Evolutionary conservation across 2,888 invertebrate species (phyloP), one percentile per base, ranked within the genome.

Genomic region (Pyrrhosoma nymphula): DNA sequence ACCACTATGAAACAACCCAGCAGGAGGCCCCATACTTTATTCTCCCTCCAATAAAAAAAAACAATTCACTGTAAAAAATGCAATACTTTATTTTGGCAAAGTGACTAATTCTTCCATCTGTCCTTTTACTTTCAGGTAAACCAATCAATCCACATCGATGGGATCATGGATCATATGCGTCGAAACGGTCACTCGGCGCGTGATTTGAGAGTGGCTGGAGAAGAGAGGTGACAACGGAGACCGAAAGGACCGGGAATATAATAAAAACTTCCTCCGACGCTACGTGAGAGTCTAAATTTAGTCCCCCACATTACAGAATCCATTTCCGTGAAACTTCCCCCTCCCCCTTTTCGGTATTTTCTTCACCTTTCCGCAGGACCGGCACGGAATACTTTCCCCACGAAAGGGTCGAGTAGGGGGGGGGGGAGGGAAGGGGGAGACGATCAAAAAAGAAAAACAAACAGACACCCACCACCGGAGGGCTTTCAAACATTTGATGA

Each of bases 281-380:
- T 82, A 82, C 82, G 82, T 82, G 82, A 82, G 82, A 35, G 82
- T 82, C 82, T 82, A 82, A 82, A 82, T 82, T 35, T 82, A 82
- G 82, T 82, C 26, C 35, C 60, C 82, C 82, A 82, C 14, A 35
- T 35, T 35, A 69, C 26, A 18, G 69, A 35, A n/a, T 82, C 35
- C 82, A 30, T 82, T 82, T 82, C 82, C 82, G 82, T 82, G 82
- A 82, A 82, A 82, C 82, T 35, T 26, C 35, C 82, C 2, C 18
- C 82, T 6, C 47, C 47, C 47, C 8, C 8, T 47, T 47, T 47
- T 47, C 47, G 47, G 82, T 18, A 35, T 82, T 82, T 82, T 82
- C 82, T 82, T 35, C 82, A 82, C 35, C 82, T 35, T 82, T 30
- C 35, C 30, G 35, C 82, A 30, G 82, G 30, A 35, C 12, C 35